Conservation (phyloP, 2,113 vertebrate species). For the Heloderma charlesbogerti region DNA sequence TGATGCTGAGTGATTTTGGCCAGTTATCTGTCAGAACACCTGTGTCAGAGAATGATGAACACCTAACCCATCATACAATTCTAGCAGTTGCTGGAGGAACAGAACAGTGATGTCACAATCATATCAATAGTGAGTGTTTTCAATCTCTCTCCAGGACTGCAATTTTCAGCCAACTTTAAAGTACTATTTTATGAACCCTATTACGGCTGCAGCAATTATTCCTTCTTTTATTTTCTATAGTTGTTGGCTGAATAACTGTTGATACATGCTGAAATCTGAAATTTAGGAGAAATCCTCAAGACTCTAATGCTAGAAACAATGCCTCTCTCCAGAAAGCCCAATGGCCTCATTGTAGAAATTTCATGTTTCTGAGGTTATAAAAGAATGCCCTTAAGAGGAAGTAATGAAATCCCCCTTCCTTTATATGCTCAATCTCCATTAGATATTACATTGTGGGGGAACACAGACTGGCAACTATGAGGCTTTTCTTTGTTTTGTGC, state of each 20-base stretch:
- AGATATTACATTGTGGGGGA: background rate
- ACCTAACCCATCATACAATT: background rate
- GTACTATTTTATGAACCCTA: background rate
- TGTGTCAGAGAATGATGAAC: background rate
- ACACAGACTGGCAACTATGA: background rate
- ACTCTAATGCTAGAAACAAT: background rate
- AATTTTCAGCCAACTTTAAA: background rate
- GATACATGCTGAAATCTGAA: background rate
- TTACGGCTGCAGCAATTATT: background rate
- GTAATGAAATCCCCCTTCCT: background rate
- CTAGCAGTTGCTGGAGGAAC: background rate
- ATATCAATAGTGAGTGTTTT: background rate
- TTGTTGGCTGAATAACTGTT: background rate
- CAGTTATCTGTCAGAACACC: background rate
- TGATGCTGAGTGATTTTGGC: background rate
- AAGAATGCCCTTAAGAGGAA: background rate
- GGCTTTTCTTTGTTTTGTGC: background rate
- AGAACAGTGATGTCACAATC: constrained; percentile 24
- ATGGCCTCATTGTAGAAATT: background rate
- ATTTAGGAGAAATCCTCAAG: background rate
- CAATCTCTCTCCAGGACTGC: background rate
- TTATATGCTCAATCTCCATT: background rate
- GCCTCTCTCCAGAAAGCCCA: background rate
- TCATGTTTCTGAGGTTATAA: background rate
- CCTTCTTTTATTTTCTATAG: background rate